Conservation (phyloP, 2,797 vertebrate genomes). For the Poecilia velifera region DNA sequence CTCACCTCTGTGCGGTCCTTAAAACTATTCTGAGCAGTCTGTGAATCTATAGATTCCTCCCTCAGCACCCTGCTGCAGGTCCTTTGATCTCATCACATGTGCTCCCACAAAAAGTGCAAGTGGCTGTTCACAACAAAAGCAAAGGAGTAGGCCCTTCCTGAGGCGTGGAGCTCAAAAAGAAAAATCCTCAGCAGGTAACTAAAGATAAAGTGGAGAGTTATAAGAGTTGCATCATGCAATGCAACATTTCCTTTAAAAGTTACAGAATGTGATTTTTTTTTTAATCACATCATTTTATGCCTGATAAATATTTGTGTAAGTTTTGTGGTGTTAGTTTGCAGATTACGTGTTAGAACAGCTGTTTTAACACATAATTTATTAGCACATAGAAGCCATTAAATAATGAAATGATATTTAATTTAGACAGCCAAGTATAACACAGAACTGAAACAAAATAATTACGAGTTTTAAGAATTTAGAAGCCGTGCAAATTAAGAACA, state of each 20-base stretch:
- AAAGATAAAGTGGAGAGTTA: background rate
- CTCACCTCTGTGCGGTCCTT: conserved; percentile 48
- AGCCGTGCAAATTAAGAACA: background rate
- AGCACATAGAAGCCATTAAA: background rate
- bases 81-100: conserved; percentile 70
- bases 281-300: background rate
- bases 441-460: background rate
- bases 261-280: background rate
- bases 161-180: background rate
- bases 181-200: background rate
- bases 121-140: conserved; percentile 23
- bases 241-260: background rate
- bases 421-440: background rate
- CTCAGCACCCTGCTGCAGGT: conserved; percentile 38
- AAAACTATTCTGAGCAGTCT: conserved; percentile 19
- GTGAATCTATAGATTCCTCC: conserved; percentile 18
- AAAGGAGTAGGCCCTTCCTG: conserved; percentile 12
- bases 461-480: background rate
- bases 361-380: background rate
- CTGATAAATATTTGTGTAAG: background rate
- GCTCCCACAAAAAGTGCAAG: conserved; percentile 31
- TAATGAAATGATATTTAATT: background rate
- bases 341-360: background rate
- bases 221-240: conserved; percentile 7
- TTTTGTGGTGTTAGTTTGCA: background rate